Evolutionary conservation across 2,888 invertebrate species (phyloP).

Genomic region (Drosophila differens): DNA sequence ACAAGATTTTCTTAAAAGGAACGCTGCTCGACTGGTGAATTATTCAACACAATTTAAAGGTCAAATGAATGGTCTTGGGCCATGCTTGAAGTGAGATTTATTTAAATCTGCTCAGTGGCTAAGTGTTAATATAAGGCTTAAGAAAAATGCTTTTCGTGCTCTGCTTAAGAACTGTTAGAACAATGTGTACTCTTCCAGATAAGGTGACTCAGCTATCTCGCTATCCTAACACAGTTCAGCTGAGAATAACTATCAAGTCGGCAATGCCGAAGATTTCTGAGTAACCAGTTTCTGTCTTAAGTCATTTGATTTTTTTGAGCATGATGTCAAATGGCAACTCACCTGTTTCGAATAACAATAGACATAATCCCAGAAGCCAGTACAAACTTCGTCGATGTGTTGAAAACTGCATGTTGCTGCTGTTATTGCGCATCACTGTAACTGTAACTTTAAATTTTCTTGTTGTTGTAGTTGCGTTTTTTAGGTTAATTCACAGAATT

Average conservation of each 20-base stretch:
- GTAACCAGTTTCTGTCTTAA: constrained; percentile 41
- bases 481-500: constrained; percentile 73
- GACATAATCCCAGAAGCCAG: constrained; percentile 84
- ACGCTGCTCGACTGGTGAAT: not conserved
- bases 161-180: constrained; percentile 32
- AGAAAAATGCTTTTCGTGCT: not conserved
- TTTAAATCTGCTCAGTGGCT: not conserved
- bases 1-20: not conserved
- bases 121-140: constrained; percentile 26
- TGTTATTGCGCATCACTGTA: constrained; percentile 68
- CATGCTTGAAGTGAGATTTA: constrained; percentile 1
- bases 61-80: not conserved
- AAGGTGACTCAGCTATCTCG: constrained; percentile 28
- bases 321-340: constrained; percentile 51
- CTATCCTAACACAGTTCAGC: not conserved
- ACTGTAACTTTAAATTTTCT: constrained; percentile 72
- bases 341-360: constrained; percentile 83
- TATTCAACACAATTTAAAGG: not conserved
- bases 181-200: constrained; percentile 2
- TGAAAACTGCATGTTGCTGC: constrained; percentile 77
- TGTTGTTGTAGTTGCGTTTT: constrained; percentile 63
- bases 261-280: constrained; percentile 3
- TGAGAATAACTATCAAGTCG: not conserved
- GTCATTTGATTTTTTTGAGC: constrained; percentile 44
- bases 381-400: constrained; percentile 76